A percentile compares a stretch with the other conserved stretches of the same genome.
These are phyloP conservation scores for Girardia tigrina DNA, from an alignment of 2,888 invertebrate species.

Conservation along the genomic window DNA sequence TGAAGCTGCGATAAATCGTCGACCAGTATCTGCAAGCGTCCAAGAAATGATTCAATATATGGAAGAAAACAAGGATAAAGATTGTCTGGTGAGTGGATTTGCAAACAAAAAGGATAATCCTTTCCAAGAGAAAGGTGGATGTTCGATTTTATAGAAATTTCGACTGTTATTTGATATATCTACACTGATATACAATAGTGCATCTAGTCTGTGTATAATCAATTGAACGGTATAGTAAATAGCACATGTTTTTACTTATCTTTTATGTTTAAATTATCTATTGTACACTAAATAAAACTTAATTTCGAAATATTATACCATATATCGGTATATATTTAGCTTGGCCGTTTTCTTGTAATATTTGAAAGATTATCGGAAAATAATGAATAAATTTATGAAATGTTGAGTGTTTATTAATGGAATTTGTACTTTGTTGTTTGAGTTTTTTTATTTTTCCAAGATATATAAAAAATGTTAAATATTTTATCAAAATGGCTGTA, in stretches of 20 bases:
- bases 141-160: conserved; percentile 32
- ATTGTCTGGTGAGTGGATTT: conserved; percentile 40
- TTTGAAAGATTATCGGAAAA: too few species aligned
- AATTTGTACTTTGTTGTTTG: too few species aligned
- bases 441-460: too few species aligned
- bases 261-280: not conserved
- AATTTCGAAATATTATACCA: too few species aligned
- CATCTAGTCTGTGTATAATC: not conserved
- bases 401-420: too few species aligned
- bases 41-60: conserved; percentile 40
- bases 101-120: conserved; percentile 40
- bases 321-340: too few species aligned
- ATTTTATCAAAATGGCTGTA: too few species aligned
- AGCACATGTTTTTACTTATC: not conserved
- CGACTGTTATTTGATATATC: not conserved
- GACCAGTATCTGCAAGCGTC: conserved; percentile 40
- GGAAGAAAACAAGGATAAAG: conserved; percentile 39
- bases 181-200: not conserved
- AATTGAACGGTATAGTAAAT: not conserved
- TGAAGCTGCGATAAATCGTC: conserved; percentile 39
- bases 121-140: conserved; percentile 40
- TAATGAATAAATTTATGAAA: too few species aligned
- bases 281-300: too few species aligned
- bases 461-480: too few species aligned
- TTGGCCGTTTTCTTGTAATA: too few species aligned